Base-by-base conservation (phyloP, 30 jellyfish, hydroid and myxozoan species). In the Sanderia malayensis region DNA sequence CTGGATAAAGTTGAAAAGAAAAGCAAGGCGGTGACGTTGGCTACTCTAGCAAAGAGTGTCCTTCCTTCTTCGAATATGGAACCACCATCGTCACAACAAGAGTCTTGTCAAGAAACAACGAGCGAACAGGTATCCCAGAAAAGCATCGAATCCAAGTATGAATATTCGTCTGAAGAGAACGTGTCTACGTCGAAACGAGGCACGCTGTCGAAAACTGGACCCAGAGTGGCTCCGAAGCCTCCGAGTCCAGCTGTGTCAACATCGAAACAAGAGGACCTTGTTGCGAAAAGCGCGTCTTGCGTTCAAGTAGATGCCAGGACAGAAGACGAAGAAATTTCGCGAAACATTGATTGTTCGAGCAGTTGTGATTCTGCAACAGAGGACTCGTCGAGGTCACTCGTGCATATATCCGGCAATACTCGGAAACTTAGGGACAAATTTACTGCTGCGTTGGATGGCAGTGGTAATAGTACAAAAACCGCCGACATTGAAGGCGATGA, bases 161-260 rank as follows among this genome's bases (percentile, higher is more conserved):
- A n/a, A n/a, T n/a, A n/a, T n/a, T n/a, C n/a, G n/a, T n/a, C n/a
- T n/a, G n/a, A n/a, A n/a, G n/a, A n/a, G n/a, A n/a, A n/a, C n/a
- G n/a, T n/a, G n/a, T n/a, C n/a, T n/a, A n/a, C n/a, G n/a, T n/a
- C n/a, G n/a, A n/a, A n/a, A n/a, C n/a, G n/a, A 49, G 24, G 31
- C 18, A 9, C 71, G 18, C 69, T 18, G 13, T 6, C 52, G 61
- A 74, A 74, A 46, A 30, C 30, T 23, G 44, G 71, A n/a, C 86
- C 86, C 10, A 59, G 10, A 26, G 86, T 74, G 28, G 86, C 86
- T 7, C 86, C 86, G 52, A 74, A 74, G 45, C 86, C 86, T 1
- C 41, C 45, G 17, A 57, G 77, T 31, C 78, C 86, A 18, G 66
- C 21, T 66, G 24, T 31, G 24, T 17, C 58, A 29, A 66, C 25